Base-by-base conservation (phyloP, 2,113 vertebrate species). In the Solenodon paradoxus region DNA sequence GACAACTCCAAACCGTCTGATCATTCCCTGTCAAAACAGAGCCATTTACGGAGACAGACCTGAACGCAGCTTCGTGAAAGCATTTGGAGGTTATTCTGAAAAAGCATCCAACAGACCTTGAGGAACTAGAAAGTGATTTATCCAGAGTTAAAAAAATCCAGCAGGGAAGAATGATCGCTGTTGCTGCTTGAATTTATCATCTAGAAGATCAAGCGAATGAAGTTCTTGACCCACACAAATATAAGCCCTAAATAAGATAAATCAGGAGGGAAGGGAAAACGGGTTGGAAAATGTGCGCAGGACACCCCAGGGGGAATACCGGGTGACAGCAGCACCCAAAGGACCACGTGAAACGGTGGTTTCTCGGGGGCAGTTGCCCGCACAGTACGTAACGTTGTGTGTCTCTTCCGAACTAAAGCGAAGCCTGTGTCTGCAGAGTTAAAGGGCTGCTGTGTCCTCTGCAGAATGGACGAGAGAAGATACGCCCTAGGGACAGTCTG, bases 131-230 rank as follows among this genome's bases (percentile, higher is more conserved):
- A 88, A 12, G 35, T 55, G 51, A 38, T 32, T 85, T 40, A 9
- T 26, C 19, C n/a, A 84, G 88, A 93, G n/a, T 17, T 38, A 7
- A 57, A 89, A 89, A 55, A 71, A 22, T 59, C 28, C 49, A 68
- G 30, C 7, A 79, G 28, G 66, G 83, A 40, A 68, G 42, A 83
- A 35, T 57, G 64, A 45, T 77, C 71, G 84, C 59, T 64, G 68
- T 74, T 71, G 78, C 40, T 80, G 26, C 42, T 88, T 90, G 77
- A 85, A 55, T 74, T 95, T 22, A 19, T 88, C 11, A 68, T 49
- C n/a, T 72, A 35, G 71, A 88, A 61, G 19, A 92, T 59, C 38
- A 81, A 69, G 10, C 57, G 35, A 87, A 45, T 42, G 63, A 75
- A 84, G 19, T 26, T 19, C n/a, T 64, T 63, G 66, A 40, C 57